phyloP scores from a whole-genome alignment of 2,797 vertebrate genomes.

The Clarias laeviceps region DNA sequence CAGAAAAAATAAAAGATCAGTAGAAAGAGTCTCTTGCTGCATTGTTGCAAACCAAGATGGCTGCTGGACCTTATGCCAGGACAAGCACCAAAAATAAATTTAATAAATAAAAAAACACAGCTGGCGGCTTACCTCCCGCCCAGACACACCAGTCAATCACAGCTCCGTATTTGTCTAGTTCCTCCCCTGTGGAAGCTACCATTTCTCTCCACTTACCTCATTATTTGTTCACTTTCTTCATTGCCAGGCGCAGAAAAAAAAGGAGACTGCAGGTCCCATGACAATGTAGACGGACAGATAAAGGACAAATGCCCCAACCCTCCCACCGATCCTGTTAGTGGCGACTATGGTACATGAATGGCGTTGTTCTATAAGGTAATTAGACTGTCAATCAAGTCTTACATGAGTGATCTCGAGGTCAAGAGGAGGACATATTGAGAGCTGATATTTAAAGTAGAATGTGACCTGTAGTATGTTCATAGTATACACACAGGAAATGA shows the following conservation, averaged over 20 bases:
- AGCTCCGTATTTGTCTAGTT: constrained; percentile 35
- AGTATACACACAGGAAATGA: neutral
- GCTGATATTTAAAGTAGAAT: constrained; percentile 19
- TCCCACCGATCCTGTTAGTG: constrained; percentile 47
- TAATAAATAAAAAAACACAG: constrained; percentile 6
- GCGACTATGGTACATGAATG: constrained; percentile 51
- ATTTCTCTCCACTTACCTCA: constrained; percentile 24
- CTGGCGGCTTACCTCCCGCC: constrained; percentile 35
- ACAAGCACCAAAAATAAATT: constrained; percentile 30
- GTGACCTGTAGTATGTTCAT: constrained; percentile 30
- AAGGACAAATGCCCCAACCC: constrained; percentile 26
- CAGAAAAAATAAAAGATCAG: constrained; percentile 9
- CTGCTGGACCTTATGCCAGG: constrained; percentile 23
- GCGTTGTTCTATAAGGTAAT: constrained; percentile 50
- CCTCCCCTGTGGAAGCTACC: constrained; percentile 27
- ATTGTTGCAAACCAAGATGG: constrained; percentile 35
- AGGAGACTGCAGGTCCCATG: constrained; percentile 22
- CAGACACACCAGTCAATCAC: constrained; percentile 41
- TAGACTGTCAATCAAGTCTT: constrained; percentile 68
- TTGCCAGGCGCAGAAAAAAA: constrained; percentile 33
- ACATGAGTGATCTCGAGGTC: constrained; percentile 38
- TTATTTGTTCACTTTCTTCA: constrained; percentile 40
- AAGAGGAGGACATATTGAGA: constrained; percentile 1
- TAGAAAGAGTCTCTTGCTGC: neutral
- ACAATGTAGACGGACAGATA: constrained; percentile 28